A percentile compares a stretch with the other conserved stretches of the same genome.
Evolutionary conservation across 2,797 vertebrate species (phyloP).

Genomic region (Todus mexicanus): DNA sequence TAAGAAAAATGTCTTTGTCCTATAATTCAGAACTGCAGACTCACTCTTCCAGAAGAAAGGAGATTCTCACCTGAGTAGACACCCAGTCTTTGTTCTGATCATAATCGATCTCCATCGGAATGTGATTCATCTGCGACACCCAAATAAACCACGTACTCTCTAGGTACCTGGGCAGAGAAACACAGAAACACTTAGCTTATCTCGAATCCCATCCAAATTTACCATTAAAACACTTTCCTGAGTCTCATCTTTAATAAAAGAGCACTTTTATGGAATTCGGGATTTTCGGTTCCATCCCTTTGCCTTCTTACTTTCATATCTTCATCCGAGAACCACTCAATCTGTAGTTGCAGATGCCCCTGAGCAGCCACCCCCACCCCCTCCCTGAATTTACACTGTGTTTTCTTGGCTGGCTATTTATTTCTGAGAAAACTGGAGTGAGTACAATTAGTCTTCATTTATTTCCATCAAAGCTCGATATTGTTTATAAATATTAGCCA

Average conservation of each 20-base stretch:
- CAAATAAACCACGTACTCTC: slow-evolving; percentile 69
- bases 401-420: not conserved
- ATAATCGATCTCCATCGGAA: slow-evolving; percentile 69
- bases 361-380: not conserved
- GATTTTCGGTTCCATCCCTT: not conserved
- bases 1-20: not conserved
- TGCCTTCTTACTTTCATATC: not conserved
- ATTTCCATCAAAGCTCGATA: not conserved
- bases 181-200: not conserved
- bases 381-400: fast-evolving
- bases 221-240: not conserved
- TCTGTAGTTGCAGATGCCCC: not conserved
- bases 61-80: slow-evolving; percentile 71
- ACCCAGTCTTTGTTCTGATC: slow-evolving; percentile 77
- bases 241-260: not conserved
- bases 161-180: slow-evolving; percentile 33
- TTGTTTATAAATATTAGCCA: not conserved
- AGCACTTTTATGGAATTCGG: not conserved
- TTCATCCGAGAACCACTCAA: not conserved
- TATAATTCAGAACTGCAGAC: not conserved
- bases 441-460: not conserved
- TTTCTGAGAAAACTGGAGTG: not conserved
- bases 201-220: not conserved
- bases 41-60: not conserved
- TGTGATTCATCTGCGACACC: slow-evolving; percentile 69